phyloP scores from a whole-genome alignment of 2,113 vertebrate species.

The Azemiops feae region DNA sequence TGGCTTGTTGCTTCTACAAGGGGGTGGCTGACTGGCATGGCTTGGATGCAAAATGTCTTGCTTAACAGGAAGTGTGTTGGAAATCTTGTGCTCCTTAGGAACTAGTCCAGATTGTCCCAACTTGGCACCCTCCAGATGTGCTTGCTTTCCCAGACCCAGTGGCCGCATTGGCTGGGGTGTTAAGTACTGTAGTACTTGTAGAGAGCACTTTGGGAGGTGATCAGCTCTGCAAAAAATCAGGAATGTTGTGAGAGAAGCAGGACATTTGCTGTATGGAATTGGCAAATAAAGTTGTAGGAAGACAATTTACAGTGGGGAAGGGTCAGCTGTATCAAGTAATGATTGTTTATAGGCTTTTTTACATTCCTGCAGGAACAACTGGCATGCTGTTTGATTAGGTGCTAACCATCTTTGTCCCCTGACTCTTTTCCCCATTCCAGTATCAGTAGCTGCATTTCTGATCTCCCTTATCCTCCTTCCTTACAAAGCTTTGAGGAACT shows the following conservation, averaged over 20 bases:
- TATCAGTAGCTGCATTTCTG: not conserved
- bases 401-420: not conserved
- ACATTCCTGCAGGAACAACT: not conserved
- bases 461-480: not conserved
- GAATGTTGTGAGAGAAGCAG: not conserved
- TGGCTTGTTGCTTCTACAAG: not conserved
- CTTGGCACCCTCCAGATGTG: not conserved
- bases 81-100: not conserved
- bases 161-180: not conserved
- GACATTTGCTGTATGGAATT: not conserved
- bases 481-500: constrained; percentile 25
- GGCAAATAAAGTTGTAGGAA: not conserved
- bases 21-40: not conserved
- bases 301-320: not conserved
- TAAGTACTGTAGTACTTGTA: not conserved
- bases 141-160: not conserved
- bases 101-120: not conserved
- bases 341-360: not conserved
- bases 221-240: not conserved
- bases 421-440: not conserved
- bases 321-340: not conserved
- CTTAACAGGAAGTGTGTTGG: not conserved
- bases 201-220: not conserved
- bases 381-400: not conserved
- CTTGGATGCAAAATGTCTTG: constrained; percentile 5